Base-by-base conservation (phyloP, 2,113 vertebrate genomes). In the Mesoclemmys tuberculata region DNA sequence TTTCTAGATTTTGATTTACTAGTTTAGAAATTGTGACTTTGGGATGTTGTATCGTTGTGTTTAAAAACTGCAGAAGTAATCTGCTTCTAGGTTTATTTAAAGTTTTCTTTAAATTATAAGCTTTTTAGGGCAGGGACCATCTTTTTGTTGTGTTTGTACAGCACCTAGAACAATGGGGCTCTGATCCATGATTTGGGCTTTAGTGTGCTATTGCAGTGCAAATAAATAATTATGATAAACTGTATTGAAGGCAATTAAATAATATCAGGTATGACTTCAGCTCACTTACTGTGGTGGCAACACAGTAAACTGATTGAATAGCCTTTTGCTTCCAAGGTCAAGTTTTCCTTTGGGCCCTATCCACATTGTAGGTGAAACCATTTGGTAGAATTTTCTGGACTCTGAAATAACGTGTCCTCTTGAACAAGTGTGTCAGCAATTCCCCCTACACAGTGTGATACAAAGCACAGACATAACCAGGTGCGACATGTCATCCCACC, bases 41-140 rank as follows among this genome's bases (percentile, higher is more conserved):
- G 46, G 27, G 4, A 51, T 48, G 4, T 85, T 11, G 38, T 19
- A 54, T 1, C 4, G 1, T 46, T 86, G 19, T 79, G 35, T 90
- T 84, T 51, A 12, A 89, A 93, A 80, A 48, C 5, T 41, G 3
- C 3, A 48, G 64, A 71, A n/a, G 64, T n/a, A 71, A 19, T 38
- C 31, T 21, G 13, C 5, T 91, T 78, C 4, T 56, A 3, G 5
- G 5, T 0, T 56, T 6, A 49, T 58, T 2, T 2, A n/a, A 38
- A 58, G 31, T 16, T 29, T 11, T 44, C 38, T 7, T 29, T 31
- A 21, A 46, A 5, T 29, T 68, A 2, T 29, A 44, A 10, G 13
- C 4, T 84, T 16, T 19, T 38, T 88, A 77, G 10, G 64, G 64
- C n/a, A 68, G 16, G 35, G 64, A 38, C n/a, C 29, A 38, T 38